Evolutionary conservation across 2,113 vertebrate genomes (phyloP).

Genomic region (Laterallus jamaicensis): DNA sequence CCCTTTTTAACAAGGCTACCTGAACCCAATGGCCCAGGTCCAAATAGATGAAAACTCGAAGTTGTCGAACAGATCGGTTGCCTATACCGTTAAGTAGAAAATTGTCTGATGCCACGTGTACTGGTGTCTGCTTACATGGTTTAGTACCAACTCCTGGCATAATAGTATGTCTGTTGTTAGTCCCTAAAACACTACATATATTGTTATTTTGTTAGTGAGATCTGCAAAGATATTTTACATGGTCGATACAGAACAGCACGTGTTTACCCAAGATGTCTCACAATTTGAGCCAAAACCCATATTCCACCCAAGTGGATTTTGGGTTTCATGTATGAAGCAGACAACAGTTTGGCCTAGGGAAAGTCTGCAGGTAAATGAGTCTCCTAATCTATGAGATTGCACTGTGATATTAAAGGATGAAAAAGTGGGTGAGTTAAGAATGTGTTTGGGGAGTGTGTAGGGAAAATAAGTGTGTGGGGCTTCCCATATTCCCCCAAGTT

Average conservation of each 20-base stretch:
- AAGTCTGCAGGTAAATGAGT: background rate
- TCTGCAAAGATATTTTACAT: background rate
- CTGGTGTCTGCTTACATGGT: conserved; percentile 25
- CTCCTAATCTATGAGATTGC: background rate
- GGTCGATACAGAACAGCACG: background rate
- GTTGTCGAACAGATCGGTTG: conserved; percentile 68
- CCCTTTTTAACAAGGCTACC: conserved; percentile 81
- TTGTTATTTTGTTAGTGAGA: conserved; percentile 33
- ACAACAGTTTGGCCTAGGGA: background rate
- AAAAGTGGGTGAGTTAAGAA: background rate
- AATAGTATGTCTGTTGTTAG: conserved; percentile 11
- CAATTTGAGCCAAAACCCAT: conserved; percentile 8
- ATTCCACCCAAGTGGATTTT: conserved; percentile 7
- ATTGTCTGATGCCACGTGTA: conserved; percentile 9
- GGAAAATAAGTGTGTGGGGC: background rate
- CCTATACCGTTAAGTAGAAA: conserved; percentile 19
- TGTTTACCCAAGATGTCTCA: background rate
- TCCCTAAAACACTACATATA: conserved; percentile 45
- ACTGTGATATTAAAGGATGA: background rate
- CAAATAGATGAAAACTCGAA: conserved; percentile 75
- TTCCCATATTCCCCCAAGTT: background rate
- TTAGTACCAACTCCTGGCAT: conserved; percentile 7
- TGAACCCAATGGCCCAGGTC: conserved; percentile 72
- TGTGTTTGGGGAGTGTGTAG: accelerated
- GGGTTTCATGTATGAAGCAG: background rate